phyloP scores from a whole-genome alignment of 2,113 vertebrate species.

The Gracilinanus agilis region DNA sequence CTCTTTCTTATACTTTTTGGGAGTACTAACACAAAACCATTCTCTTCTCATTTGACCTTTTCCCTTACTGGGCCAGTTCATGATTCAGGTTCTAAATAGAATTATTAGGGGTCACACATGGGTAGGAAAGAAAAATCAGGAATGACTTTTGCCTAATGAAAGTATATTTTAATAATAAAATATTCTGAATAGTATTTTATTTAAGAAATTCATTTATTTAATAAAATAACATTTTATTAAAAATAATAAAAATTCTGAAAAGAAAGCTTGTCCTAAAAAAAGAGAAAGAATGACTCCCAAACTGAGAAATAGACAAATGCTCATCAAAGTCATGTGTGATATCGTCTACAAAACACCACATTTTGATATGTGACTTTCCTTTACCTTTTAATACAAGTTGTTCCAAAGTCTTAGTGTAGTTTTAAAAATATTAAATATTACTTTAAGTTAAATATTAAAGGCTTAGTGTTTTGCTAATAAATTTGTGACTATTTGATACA shows the following conservation, averaged over 20 bases:
- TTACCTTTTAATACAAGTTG: background rate
- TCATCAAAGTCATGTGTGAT: conserved; percentile 14
- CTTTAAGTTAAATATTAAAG: background rate
- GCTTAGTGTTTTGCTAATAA: too few species aligned
- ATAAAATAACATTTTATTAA: too few species aligned
- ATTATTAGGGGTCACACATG: conserved; percentile 56
- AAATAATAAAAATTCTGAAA: conserved; percentile 55
- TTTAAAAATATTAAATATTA: background rate
- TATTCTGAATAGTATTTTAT: too few species aligned
- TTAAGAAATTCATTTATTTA: too few species aligned
- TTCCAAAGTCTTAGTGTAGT: background rate
- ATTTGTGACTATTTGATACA: background rate
- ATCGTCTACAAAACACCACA: background rate
- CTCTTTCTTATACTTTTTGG: background rate
- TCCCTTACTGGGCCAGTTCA: background rate
- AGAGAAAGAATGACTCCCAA: conserved; percentile 46
- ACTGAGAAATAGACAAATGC: conserved; percentile 34
- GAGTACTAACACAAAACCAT: background rate
- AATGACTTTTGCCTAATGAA: conserved; percentile 68
- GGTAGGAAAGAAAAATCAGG: conserved; percentile 70
- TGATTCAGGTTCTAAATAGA: conserved; percentile 64
- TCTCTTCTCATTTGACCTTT: conserved; percentile 32
- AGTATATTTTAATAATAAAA: conserved; percentile 51
- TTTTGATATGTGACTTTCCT: background rate
- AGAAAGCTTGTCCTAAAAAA: background rate